Percentiles rank a stretch among this genome's conserved stretches.
Conservation (phyloP, 2,113 vertebrate species). For the Neodontobutis hainanensis region DNA sequence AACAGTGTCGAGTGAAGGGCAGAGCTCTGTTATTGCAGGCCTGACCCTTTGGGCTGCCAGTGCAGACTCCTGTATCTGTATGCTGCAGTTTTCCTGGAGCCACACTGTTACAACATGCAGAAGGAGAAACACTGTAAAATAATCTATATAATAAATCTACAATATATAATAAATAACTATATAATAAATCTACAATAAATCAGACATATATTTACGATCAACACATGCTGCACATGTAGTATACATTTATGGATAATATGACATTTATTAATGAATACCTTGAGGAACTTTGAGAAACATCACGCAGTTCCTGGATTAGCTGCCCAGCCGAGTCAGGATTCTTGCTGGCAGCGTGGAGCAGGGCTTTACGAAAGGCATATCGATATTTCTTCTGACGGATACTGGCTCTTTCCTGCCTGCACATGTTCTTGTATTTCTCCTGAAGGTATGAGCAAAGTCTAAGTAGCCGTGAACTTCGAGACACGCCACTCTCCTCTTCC, state of each 20-base stretch:
- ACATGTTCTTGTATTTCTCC: slow-evolving; percentile 98
- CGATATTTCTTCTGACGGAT: slow-evolving; percentile 93
- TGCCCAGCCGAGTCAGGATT: slow-evolving; percentile 89
- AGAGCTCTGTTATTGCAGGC: slow-evolving; percentile 89
- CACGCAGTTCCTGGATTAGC: slow-evolving; percentile 86
- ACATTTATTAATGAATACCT: slow-evolving; percentile 74
- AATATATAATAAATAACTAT: slow-evolving; percentile 49
- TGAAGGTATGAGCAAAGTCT: slow-evolving; percentile 97
- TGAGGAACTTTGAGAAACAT: slow-evolving; percentile 72
- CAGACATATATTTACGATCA: too few relatives aligned
- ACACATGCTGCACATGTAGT: too few relatives aligned
- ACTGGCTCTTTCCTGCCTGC: slow-evolving; percentile 92
- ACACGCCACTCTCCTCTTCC: slow-evolving; percentile 82
- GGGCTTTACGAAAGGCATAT: slow-evolving; percentile 90
- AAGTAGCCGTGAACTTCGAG: slow-evolving; percentile 90
- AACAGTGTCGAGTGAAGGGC: slow-evolving; percentile 96
- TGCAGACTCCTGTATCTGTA: slow-evolving; percentile 82
- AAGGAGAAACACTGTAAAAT: slow-evolving; percentile 7
- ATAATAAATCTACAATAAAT: slow-evolving; percentile 15
- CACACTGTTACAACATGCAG: slow-evolving; percentile 65
- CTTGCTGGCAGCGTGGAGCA: slow-evolving; percentile 92
- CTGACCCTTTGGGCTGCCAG: slow-evolving; percentile 87
- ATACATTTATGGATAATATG: too few relatives aligned
- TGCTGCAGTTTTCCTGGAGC: slow-evolving; percentile 78
- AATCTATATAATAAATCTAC: slow-evolving; percentile 31